A percentile compares a stretch with the other conserved stretches of the same genome.
Conservation (phyloP, 2,888 invertebrate species). For the Taphrorychus bicolor region DNA sequence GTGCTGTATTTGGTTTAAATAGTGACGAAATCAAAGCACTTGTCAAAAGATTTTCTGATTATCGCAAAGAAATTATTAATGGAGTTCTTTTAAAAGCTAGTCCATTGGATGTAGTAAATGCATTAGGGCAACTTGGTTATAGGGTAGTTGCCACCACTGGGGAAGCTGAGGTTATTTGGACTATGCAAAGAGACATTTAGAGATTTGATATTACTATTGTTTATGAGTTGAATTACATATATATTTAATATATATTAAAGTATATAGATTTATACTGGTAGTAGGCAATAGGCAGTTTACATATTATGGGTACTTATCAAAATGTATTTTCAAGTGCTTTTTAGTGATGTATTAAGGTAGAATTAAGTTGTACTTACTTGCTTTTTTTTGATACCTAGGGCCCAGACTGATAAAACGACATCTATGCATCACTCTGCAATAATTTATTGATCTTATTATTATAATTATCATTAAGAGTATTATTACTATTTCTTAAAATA, state of each 20-base stretch:
- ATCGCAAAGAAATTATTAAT: conserved; percentile 69
- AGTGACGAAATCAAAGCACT: conserved; percentile 74
- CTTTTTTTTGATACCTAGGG: too few species aligned
- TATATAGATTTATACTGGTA: neutral
- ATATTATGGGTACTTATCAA: too few species aligned
- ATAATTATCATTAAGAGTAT: too few species aligned
- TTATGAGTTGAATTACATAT: neutral
- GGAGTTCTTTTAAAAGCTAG: conserved; percentile 75
- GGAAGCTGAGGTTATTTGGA: conserved; percentile 84
- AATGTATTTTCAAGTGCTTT: too few species aligned
- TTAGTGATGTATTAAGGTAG: too few species aligned
- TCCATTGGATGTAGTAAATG: conserved; percentile 75
- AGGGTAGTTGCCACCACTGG: conserved; percentile 80
- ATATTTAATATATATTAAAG: too few species aligned
- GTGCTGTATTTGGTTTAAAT: conserved; percentile 78
- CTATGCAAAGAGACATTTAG: conserved; percentile 79
- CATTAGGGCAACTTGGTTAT: conserved; percentile 79
- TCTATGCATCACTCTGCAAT: too few species aligned
- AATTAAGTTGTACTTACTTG: too few species aligned
- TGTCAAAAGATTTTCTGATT: conserved; percentile 72
- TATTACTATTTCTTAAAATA: too few species aligned
- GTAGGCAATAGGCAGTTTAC: too few species aligned
- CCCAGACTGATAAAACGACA: too few species aligned
- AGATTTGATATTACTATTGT: neutral
- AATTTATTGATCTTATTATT: too few species aligned